These are phyloP conservation scores for Arvicanthis niloticus DNA, from an alignment of 2,113 vertebrate species.

Conservation along the genomic window DNA sequence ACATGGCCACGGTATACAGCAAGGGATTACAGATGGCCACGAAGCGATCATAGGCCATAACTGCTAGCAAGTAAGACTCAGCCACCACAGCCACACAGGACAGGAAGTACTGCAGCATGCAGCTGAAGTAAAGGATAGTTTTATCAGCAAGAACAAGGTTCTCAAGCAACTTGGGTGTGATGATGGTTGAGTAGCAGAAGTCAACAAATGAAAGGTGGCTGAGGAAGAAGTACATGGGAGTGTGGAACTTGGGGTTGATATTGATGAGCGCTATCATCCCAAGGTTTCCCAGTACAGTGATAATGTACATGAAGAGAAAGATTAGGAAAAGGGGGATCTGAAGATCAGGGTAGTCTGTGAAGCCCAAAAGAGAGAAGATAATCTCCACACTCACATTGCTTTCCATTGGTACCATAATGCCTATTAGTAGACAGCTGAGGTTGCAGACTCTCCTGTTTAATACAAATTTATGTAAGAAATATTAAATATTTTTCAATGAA, in stretches of 20 bases:
- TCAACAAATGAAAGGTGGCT: slow-evolving; percentile 76
- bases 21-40: slow-evolving; percentile 70
- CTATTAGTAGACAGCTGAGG: background rate
- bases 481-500: background rate
- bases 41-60: slow-evolving; percentile 72
- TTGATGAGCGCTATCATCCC: slow-evolving; percentile 70
- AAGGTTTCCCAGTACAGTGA: slow-evolving; percentile 70
- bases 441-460: background rate
- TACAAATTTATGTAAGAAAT: background rate
- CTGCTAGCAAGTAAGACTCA: slow-evolving; percentile 64
- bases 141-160: slow-evolving; percentile 48
- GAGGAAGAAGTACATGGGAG: slow-evolving; percentile 76
- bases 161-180: slow-evolving; percentile 73
- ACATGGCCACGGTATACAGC: slow-evolving; percentile 65
- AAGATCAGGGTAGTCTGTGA: slow-evolving; percentile 61
- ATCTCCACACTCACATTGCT: slow-evolving; percentile 56
- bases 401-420: background rate
- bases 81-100: slow-evolving; percentile 64
- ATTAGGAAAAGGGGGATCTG: slow-evolving; percentile 55
- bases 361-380: slow-evolving; percentile 65
- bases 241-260: slow-evolving; percentile 62
- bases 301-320: slow-evolving; percentile 64
- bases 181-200: slow-evolving; percentile 74
- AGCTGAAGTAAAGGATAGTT: slow-evolving; percentile 68
- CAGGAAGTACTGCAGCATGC: slow-evolving; percentile 77